A percentile compares a stretch with the other conserved stretches of the same genome.
Evolutionary conservation across 2,797 vertebrate species (phyloP).

Genomic region (Vireo griseus): DNA sequence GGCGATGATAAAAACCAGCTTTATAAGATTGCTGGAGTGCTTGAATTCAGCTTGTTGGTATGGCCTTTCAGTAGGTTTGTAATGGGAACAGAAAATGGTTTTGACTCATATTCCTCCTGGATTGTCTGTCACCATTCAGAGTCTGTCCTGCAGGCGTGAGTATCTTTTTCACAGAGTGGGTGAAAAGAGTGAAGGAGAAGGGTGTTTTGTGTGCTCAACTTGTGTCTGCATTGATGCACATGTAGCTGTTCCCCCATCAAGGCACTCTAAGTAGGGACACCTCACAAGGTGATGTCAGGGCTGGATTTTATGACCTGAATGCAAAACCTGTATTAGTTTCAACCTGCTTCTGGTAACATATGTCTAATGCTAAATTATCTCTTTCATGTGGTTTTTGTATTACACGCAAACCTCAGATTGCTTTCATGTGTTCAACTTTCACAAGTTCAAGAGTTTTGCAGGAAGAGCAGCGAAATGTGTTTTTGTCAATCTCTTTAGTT

Average conservation of each 20-base stretch:
- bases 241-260: neutral
- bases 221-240: neutral
- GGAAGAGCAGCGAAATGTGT: neutral
- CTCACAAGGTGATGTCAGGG: neutral
- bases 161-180: neutral
- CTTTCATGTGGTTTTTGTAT: slow-evolving; percentile 55
- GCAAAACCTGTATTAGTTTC: slow-evolving; percentile 42
- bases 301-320: slow-evolving; percentile 25
- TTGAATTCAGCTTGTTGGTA: neutral
- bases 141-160: neutral
- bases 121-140: neutral
- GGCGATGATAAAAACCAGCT: neutral
- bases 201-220: neutral
- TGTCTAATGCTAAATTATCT: slow-evolving; percentile 29
- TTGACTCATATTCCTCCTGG: neutral
- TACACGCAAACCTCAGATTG: neutral
- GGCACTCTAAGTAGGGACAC: neutral
- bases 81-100: neutral
- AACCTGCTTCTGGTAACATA: slow-evolving; percentile 32
- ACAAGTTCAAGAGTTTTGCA: slow-evolving; percentile 45
- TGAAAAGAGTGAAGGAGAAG: neutral
- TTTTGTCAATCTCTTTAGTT: slow-evolving; percentile 30
- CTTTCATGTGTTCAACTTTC: slow-evolving; percentile 46
- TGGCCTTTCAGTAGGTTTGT: neutral
- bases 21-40: neutral